Conservation (phyloP, 2,797 vertebrate genomes). For the Catharus ustulatus region DNA sequence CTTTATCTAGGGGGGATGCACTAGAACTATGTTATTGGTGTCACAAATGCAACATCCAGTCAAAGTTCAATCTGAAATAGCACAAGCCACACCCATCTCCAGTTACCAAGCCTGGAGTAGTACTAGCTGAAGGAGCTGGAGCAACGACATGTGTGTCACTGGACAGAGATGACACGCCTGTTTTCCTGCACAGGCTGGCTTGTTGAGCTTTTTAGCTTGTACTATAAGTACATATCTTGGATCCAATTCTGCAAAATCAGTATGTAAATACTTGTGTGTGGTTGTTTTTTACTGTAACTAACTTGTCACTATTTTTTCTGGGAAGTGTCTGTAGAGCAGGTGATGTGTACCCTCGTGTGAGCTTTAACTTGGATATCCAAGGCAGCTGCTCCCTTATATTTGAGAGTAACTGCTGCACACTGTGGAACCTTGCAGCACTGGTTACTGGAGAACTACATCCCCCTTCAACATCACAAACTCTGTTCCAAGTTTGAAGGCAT, state of each 20-base stretch:
- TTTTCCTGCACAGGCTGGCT: background rate
- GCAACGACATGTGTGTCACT: background rate
- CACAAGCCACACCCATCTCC: background rate
- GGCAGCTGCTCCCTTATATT: background rate
- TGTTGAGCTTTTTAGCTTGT: background rate
- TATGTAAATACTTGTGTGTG: background rate
- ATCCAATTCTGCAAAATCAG: background rate
- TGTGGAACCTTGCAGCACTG: background rate
- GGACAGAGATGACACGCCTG: background rate
- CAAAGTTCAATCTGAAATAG: background rate
- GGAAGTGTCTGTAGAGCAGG: background rate
- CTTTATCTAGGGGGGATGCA: background rate
- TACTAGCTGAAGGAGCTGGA: background rate
- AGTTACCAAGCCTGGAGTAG: background rate
- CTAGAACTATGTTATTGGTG: background rate
- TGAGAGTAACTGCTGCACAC: background rate
- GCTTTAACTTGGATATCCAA: background rate
- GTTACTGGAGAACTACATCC: background rate
- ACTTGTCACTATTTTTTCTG: background rate
- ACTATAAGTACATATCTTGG: background rate
- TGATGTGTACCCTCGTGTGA: accelerated
- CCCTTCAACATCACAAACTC: background rate
- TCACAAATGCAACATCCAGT: background rate
- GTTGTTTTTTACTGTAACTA: background rate
- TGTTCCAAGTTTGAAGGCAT: background rate